Conservation (phyloP, 1,140 invertebrate species). For the Ctenoplectra terminalis region DNA sequence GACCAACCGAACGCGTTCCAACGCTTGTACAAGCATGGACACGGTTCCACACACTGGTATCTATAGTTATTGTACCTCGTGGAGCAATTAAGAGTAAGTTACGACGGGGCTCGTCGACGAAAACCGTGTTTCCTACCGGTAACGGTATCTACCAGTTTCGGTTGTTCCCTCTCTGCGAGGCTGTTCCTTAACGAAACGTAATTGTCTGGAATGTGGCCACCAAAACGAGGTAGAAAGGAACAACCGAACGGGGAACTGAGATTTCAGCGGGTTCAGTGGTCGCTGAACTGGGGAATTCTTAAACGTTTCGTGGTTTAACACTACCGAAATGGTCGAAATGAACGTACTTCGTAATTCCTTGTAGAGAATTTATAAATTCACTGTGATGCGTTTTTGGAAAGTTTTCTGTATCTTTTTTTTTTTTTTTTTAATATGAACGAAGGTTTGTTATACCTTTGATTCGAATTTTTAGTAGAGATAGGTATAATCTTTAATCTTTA, state of each 20-base stretch:
- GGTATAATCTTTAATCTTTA: too few species aligned
- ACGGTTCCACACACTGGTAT: not conserved
- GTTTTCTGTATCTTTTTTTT: too few species aligned
- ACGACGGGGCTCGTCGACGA: not conserved
- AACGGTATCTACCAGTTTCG: constrained; percentile 65
- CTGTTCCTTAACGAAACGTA: constrained; percentile 43
- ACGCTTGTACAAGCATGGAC: not conserved
- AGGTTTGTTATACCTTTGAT: too few species aligned
- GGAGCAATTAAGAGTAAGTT: constrained; percentile 48
- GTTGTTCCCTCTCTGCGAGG: constrained; percentile 3
- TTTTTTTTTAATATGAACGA: too few species aligned
- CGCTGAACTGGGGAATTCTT: not conserved
- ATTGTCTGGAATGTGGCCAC: constrained; percentile 26
- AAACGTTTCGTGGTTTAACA: not conserved
- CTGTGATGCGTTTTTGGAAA: too few species aligned
- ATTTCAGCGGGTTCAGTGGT: constrained; percentile 1
- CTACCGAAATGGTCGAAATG: too few species aligned
- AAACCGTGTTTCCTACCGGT: constrained; percentile 30
- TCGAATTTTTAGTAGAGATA: too few species aligned
- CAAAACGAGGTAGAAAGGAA: not conserved
- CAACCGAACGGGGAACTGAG: not conserved
- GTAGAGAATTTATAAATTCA: too few species aligned
- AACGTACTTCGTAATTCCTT: too few species aligned
- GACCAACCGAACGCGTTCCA: not conserved
- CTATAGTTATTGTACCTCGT: not conserved